Evolutionary conservation across 2,113 vertebrate genomes (phyloP).

Genomic region (Colistium nudipinnis): DNA sequence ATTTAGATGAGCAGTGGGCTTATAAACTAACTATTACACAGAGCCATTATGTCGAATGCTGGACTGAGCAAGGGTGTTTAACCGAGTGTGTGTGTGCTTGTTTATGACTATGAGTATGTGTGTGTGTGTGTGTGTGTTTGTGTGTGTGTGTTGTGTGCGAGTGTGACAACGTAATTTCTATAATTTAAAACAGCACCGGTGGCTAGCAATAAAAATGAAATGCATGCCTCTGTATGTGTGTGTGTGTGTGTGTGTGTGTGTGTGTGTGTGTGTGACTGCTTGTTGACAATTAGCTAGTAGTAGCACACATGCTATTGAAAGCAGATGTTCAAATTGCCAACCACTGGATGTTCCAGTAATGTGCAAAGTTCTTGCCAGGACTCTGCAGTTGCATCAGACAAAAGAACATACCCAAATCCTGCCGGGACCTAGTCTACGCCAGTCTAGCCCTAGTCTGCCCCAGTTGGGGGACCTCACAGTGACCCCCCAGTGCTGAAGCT

Average conservation of each 20-base stretch:
- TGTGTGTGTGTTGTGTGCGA: neutral
- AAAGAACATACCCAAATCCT: constrained; percentile 15
- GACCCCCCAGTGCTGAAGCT: neutral
- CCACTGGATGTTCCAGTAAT: constrained; percentile 61
- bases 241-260: neutral
- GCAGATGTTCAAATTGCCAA: constrained; percentile 54
- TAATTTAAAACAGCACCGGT: constrained; percentile 2
- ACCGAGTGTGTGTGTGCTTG: neutral
- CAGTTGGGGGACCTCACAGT: neutral
- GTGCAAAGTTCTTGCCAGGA: constrained; percentile 24
- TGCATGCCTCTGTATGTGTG: constrained; percentile 20
- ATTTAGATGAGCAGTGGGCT: constrained; percentile 10
- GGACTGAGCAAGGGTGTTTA: neutral
- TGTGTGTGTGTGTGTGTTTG: neutral
- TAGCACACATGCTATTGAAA: constrained; percentile 31
- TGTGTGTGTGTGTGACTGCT: constrained; percentile 14
- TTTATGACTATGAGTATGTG: neutral
- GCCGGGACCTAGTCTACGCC: neutral
- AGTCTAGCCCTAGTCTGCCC: neutral
- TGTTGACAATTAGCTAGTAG: constrained; percentile 48
- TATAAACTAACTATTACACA: constrained; percentile 10
- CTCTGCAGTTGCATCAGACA: constrained; percentile 20
- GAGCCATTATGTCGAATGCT: neutral
- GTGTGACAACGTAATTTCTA: neutral
- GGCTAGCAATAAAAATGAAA: constrained; percentile 1